Conservation (phyloP, 2,797 vertebrate genomes). For the Selene dorsalis region DNA sequence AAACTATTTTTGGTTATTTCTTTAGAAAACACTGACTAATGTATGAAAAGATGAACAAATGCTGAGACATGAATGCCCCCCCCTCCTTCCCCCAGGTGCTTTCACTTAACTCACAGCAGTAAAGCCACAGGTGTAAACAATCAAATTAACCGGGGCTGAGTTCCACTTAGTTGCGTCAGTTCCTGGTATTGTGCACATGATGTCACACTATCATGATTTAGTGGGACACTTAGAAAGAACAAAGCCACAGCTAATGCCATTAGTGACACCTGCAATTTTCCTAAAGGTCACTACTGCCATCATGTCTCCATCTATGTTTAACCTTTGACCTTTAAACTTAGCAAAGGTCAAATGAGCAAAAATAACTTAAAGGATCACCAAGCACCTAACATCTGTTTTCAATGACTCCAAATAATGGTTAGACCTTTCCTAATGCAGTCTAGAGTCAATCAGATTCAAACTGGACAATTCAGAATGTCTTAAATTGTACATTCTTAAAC, state of each 20-base stretch:
- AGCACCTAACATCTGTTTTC: background rate
- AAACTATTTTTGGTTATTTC: background rate
- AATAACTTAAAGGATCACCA: background rate
- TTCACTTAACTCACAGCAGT: background rate
- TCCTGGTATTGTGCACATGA: background rate
- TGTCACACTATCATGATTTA: background rate
- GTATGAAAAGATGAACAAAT: background rate
- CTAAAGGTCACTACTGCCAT: background rate
- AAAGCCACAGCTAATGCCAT: background rate
- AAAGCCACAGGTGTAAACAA: background rate
- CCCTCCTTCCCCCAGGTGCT: background rate
- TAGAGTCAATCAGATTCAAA: background rate
- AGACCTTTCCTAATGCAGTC: background rate
- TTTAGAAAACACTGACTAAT: background rate
- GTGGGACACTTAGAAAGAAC: background rate
- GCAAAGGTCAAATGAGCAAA: background rate
- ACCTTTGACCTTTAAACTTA: background rate
- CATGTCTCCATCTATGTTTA: background rate
- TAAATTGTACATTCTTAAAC: background rate
- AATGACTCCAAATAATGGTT: background rate
- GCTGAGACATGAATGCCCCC: too few relatives aligned
- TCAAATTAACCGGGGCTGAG: background rate
- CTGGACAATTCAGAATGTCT: background rate
- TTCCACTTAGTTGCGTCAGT: conserved; percentile 1
- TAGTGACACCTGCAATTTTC: background rate